Base-by-base conservation (phyloP, 1,140 invertebrate species). In the Laodelphax striatellus region DNA sequence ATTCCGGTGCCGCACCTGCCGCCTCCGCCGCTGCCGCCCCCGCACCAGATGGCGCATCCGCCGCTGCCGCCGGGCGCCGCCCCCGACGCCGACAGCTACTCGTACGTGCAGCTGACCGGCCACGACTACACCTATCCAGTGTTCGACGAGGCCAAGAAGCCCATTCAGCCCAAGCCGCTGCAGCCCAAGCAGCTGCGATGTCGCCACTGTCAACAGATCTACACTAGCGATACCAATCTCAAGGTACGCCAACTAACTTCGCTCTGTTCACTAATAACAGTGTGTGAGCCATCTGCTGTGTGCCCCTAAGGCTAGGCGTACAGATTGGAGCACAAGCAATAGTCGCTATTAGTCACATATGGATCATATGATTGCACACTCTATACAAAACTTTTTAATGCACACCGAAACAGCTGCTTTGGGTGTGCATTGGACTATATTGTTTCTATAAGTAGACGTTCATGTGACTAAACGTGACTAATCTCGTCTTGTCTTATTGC, bases 21-120 rank as follows among this genome's bases (percentile, higher is more conserved):
- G 74, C 28, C 28, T 5, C 55, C 58, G 24, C 65, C 63, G 59
- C 61, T 11, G 57, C 68, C 31, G 62, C 52, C 68, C 58, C 53
- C 71, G 61, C 61, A 65, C 58, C 28, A n/a, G n/a, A n/a, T n/a
- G n/a, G n/a, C 68, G 70, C 63, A 68, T 71, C 63, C 71, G 70
- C 63, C 76, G 77, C 69, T 73, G 78, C 52, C 75, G 78, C 66
- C 72, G 74, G 41, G 74, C 80, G 38, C 43, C 63, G 57, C 54
- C 34, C 46, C 67, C 19, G 73, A 74, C 54, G 62, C 70, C 5
- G 84, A 87, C 64, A 82, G 80, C 65, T 88, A 90, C 73, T 86
- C 88, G 16, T 94, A 94, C 70, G 90, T 94, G 44, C 89, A 92
- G 68, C 80, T 94, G 68, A 86, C 86, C 17, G 79, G 85, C 52